Evolutionary conservation across 2,888 invertebrate species (phyloP).

Genomic region (Thera obeliscata): DNA sequence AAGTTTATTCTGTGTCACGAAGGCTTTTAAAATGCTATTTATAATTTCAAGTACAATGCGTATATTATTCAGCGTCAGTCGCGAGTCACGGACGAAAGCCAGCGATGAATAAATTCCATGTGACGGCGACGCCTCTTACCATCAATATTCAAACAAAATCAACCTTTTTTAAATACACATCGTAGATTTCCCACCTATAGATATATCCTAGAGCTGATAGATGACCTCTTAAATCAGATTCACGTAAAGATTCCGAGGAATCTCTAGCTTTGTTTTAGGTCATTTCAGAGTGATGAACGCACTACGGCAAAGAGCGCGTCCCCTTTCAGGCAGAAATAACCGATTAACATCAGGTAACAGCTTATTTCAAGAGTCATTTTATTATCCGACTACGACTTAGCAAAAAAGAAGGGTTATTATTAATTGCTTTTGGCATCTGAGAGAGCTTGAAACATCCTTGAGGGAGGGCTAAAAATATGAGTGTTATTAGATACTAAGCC

Average conservation of each 20-base stretch:
- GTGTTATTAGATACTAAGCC: background rate
- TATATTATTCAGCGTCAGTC: slow-evolving; percentile 27
- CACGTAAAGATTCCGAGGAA: too few relatives aligned
- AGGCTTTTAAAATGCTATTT: background rate
- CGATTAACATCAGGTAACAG: too few relatives aligned
- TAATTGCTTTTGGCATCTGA: background rate
- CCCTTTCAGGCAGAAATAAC: too few relatives aligned
- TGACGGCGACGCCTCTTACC: slow-evolving; percentile 7
- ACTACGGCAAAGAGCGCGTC: too few relatives aligned
- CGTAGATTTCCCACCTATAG: too few relatives aligned
- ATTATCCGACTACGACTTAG: too few relatives aligned
- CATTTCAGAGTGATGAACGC: too few relatives aligned
- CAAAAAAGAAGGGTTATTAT: too few relatives aligned
- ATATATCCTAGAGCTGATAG: too few relatives aligned
- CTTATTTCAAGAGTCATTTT: too few relatives aligned
- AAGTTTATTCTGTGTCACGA: background rate
- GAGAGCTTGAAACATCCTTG: background rate
- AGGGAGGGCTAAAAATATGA: background rate
- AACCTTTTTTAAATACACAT: slow-evolving; percentile 5
- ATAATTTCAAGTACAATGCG: slow-evolving; percentile 13
- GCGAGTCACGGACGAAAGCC: slow-evolving; percentile 21
- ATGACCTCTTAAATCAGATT: too few relatives aligned
- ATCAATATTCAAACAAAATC: slow-evolving; percentile 36
- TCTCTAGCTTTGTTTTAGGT: too few relatives aligned
- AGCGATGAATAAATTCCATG: slow-evolving; percentile 28